phyloP scores from a whole-genome alignment of 2,113 vertebrate genomes.

The Macaca mulatta region DNA sequence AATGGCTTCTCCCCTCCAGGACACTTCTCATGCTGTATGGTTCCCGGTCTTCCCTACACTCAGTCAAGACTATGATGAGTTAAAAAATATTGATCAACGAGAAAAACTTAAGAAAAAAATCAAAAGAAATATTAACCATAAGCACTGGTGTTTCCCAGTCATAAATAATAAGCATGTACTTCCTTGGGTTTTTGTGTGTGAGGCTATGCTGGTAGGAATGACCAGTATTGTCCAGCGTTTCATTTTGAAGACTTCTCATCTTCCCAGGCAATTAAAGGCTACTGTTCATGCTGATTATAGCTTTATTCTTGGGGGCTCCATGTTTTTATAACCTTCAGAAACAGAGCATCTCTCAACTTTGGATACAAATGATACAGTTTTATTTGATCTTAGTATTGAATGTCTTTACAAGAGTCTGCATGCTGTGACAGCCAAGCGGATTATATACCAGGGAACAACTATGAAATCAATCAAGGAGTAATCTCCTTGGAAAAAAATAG shows the following conservation, averaged over 20 bases:
- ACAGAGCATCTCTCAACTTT: not conserved
- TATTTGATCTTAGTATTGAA: not conserved
- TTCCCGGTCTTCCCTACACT: not conserved
- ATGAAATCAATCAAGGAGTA: not conserved
- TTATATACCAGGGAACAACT: not conserved
- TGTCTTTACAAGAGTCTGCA: not conserved
- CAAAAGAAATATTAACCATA: not conserved
- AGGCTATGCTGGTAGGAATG: rapidly evolving
- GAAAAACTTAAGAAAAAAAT: not conserved
- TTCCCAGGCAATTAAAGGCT: constrained; percentile 33
- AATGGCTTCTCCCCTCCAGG: not conserved
- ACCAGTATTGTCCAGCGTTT: not conserved
- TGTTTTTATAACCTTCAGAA: not conserved
- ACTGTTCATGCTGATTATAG: not conserved
- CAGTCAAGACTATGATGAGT: not conserved
- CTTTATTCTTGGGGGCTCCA: not conserved
- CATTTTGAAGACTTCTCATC: not conserved
- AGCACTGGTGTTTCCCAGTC: not conserved
- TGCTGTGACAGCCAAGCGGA: not conserved
- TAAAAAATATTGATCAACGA: not conserved
- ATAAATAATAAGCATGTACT: not conserved
- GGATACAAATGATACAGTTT: not conserved
- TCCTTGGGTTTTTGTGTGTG: not conserved
- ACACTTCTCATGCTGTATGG: not conserved
- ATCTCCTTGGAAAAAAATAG: not conserved